Conservation (phyloP, 2,888 invertebrate species). For the Nephrocerus scutellatus region DNA sequence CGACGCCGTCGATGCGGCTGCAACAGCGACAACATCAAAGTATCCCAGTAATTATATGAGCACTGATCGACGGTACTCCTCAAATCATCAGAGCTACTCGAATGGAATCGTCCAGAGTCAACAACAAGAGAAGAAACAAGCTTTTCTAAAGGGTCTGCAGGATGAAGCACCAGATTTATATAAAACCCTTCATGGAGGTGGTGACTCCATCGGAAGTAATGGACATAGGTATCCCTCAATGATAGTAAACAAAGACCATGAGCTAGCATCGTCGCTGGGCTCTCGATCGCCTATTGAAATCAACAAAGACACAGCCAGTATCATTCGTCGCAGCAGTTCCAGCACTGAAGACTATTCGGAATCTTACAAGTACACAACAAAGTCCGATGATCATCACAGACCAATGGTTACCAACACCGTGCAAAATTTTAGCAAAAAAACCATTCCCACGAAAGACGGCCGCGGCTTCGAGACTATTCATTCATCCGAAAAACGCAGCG, state of each 20-base stretch:
- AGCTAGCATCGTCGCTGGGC: constrained; percentile 35
- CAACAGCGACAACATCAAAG: too few relatives aligned
- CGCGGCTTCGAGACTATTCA: constrained; percentile 62
- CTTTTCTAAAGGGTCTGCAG: constrained; percentile 62
- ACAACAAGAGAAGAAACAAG: constrained; percentile 54
- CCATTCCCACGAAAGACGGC: constrained; percentile 59
- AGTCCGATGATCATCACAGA: constrained; percentile 59
- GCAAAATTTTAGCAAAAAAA: constrained; percentile 62
- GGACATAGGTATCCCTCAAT: constrained; percentile 21
- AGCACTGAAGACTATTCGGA: constrained; percentile 68
- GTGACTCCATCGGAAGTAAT: constrained; percentile 28
- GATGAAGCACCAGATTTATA: constrained; percentile 67
- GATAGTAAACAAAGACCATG: constrained; percentile 19
- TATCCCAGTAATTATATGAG: too few relatives aligned
- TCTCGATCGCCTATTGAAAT: constrained; percentile 44
- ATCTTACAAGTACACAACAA: constrained; percentile 62
- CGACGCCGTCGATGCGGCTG: constrained; percentile 32
- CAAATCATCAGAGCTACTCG: constrained; percentile 15
- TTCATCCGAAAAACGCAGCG: constrained; percentile 63
- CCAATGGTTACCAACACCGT: constrained; percentile 66
- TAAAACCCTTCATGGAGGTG: constrained; percentile 63
- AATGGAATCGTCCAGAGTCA: constrained; percentile 8
- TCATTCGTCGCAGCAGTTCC: constrained; percentile 58
- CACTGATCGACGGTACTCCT: constrained; percentile 32
- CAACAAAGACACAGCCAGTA: constrained; percentile 45